Evolutionary conservation across 2,113 vertebrate genomes (phyloP).

Genomic region (Aphyosemion australe): DNA sequence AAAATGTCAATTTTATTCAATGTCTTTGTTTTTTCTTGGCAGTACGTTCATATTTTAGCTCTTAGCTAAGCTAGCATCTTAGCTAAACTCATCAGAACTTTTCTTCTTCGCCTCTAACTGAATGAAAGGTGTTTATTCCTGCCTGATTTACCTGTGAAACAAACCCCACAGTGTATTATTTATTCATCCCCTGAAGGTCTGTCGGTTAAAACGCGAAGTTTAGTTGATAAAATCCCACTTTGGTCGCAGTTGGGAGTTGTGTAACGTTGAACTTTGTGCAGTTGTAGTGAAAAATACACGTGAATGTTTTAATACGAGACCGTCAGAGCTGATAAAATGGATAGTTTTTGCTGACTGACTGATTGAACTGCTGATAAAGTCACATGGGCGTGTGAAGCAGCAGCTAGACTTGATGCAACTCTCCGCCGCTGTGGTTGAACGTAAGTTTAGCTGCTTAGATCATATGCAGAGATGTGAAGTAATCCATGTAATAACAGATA

Average conservation of each 20-base stretch:
- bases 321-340: background rate
- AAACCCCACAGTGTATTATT: too few relatives aligned
- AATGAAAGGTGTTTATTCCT: background rate
- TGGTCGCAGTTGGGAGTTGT: slow-evolving; percentile 6
- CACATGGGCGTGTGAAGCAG: background rate
- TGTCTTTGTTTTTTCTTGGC: background rate
- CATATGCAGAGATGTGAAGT: too few relatives aligned
- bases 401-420: background rate
- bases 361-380: slow-evolving; percentile 8
- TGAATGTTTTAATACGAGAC: slow-evolving; percentile 9
- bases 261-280: slow-evolving; percentile 52
- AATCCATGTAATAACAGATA: too few relatives aligned
- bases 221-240: too few relatives aligned
- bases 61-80: background rate
- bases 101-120: background rate
- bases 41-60: background rate
- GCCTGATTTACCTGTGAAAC: too few relatives aligned
- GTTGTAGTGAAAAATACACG: slow-evolving; percentile 1
- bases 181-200: too few relatives aligned
- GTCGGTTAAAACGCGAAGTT: too few relatives aligned
- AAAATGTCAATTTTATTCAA: background rate
- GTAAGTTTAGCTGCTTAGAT: background rate
- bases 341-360: slow-evolving; percentile 1
- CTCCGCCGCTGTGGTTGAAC: background rate
- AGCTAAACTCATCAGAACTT: background rate